phyloP scores from a whole-genome alignment of 1,140 invertebrate genomes.

The Drosophila truncata region DNA sequence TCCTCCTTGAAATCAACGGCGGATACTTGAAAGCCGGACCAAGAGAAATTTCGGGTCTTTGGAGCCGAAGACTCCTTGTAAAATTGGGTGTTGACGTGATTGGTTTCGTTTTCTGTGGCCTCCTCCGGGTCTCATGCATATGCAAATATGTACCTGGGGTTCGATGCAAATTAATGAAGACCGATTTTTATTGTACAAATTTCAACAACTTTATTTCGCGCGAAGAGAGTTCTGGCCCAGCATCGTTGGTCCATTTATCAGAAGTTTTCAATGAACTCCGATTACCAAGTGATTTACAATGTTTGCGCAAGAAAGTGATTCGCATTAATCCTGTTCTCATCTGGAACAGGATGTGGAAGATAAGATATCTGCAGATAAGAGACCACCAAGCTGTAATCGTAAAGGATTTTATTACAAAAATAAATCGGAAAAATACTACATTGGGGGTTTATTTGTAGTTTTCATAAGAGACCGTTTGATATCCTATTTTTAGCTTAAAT shows the following conservation, averaged over 20 bases:
- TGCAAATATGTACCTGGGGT: conserved; percentile 56
- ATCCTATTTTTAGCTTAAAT: background rate
- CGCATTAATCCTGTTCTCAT: conserved; percentile 44
- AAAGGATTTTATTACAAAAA: background rate
- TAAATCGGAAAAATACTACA: background rate
- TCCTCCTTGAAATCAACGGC: conserved; percentile 2
- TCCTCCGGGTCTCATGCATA: conserved; percentile 30
- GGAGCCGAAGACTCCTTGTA: conserved; percentile 37
- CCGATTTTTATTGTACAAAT: conserved; percentile 73
- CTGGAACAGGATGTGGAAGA: background rate
- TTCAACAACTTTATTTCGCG: conserved; percentile 75
- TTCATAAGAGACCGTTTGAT: background rate
- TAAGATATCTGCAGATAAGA: background rate
- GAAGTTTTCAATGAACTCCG: conserved; percentile 10
- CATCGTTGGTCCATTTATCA: conserved; percentile 52
- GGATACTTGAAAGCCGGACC: conserved; percentile 36
- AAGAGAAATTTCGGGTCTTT: conserved; percentile 61
- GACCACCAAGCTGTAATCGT: background rate
- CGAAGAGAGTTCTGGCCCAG: conserved; percentile 6
- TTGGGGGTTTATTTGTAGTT: background rate
- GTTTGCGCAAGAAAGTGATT: conserved; percentile 50
- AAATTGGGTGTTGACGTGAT: conserved; percentile 78
- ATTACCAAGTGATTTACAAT: conserved; percentile 67
- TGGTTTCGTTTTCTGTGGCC: conserved; percentile 44
- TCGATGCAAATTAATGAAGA: conserved; percentile 76